These are phyloP conservation scores for Schizaphis graminum DNA, from an alignment of 2,888 invertebrate species.

Conservation along the genomic window DNA sequence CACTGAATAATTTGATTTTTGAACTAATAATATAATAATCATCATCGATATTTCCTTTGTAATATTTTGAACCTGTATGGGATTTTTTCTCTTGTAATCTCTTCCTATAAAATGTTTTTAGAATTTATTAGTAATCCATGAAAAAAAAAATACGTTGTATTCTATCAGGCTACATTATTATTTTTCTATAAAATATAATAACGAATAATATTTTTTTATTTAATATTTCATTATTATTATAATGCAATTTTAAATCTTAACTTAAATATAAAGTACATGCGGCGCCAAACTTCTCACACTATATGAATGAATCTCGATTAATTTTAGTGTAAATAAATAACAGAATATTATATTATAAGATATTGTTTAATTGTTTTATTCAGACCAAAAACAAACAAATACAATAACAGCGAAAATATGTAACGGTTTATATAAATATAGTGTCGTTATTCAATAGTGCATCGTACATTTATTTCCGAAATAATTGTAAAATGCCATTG, in stretches of 20 bases:
- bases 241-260: neutral
- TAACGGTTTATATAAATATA: neutral
- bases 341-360: neutral
- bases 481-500: neutral
- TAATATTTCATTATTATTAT: neutral
- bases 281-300: accelerated
- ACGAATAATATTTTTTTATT: neutral
- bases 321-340: neutral
- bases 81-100: neutral
- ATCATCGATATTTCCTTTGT: neutral
- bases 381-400: neutral
- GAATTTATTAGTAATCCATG: neutral
- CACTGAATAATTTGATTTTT: neutral
- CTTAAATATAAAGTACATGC: neutral
- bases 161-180: neutral
- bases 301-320: neutral
- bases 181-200: neutral
- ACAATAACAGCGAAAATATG: neutral
- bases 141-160: neutral
- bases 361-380: neutral
- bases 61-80: neutral
- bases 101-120: neutral
- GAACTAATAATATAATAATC: neutral
- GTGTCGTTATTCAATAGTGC: neutral
- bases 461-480: neutral